Evolutionary conservation across 1,140 invertebrate species (phyloP).

Genomic region (Mamestra configurata): DNA sequence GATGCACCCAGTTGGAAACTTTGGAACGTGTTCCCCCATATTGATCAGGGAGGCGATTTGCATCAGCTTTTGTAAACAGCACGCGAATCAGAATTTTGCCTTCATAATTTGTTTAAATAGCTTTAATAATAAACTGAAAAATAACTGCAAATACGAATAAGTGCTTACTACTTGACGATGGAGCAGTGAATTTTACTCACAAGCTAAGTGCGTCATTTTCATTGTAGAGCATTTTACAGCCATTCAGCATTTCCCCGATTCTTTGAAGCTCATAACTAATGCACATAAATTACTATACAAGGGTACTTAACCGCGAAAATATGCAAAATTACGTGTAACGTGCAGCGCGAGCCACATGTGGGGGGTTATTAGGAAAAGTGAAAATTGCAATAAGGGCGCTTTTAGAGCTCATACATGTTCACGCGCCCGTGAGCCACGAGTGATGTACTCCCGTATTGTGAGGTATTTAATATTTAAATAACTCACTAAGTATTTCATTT

Average conservation of each 20-base stretch:
- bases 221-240: slow-evolving; percentile 45
- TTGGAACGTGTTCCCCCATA: not conserved
- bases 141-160: slow-evolving; percentile 14
- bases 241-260: slow-evolving; percentile 54
- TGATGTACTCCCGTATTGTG: slow-evolving; percentile 14
- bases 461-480: slow-evolving; percentile 35
- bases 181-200: slow-evolving; percentile 22
- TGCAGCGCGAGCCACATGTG: slow-evolving; percentile 56
- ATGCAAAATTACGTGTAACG: slow-evolving; percentile 61
- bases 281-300: slow-evolving; percentile 60
- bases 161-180: slow-evolving; percentile 14
- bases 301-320: slow-evolving; percentile 59
- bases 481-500: slow-evolving; percentile 12
- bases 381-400: slow-evolving; percentile 58
- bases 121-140: not conserved
- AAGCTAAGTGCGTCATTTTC: slow-evolving; percentile 44
- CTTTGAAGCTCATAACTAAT: slow-evolving; percentile 59
- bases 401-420: slow-evolving; percentile 45
- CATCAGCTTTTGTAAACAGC: not conserved
- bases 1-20: not conserved
- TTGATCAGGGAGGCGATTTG: not conserved
- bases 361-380: slow-evolving; percentile 58
- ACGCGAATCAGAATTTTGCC: not conserved
- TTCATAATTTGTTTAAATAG: not conserved
- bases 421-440: slow-evolving; percentile 21